Evolutionary conservation across 2,797 vertebrate species (phyloP), one percentile per base, ranked within the genome.

Genomic region (Cryptoprocta ferox): DNA sequence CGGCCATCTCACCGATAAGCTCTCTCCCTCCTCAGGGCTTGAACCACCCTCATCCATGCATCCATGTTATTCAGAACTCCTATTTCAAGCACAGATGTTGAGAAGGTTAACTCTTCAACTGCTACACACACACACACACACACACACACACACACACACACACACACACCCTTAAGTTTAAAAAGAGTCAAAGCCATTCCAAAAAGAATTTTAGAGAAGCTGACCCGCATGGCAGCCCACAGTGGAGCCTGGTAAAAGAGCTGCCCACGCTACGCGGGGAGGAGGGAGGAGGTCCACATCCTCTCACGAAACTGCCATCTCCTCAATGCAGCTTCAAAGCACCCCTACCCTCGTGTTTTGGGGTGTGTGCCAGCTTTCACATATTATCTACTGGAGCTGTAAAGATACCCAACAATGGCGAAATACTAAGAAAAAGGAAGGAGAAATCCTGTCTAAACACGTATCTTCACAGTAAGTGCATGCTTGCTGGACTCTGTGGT

Each of bases 201-300:
- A 42, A 86, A 50, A 92, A 15, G 30, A 19, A 88, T 39, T 11
- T 0, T 2, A 42, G 66, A 21, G 0, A 3, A 1, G n/a, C n/a
- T 53, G 26, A 56, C 63, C 59, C 45, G 50, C 35, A 14, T 8
- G 19, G 2, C 28, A 32, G 10, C 8, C 26, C 16, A 6, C 7
- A 9, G 42, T 4, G 1, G 73, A 28, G 3, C 14, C 16, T n/a
- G 11, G 35, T n/a, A 32, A 80, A 39, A 66, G 75, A 83, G 48
- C 5, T 21, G 53, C 56, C 18, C 0, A 0, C 19, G 19, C 3
- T 35, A 21, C 0, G 0, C 0, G 1, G 63, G 66, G 59, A 1
- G 10, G 5, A 32, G 12, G 50, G 32, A 32, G 7, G n/a, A 48
- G 39, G 42, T 19, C 37, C 59, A 30, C 6, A 0, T 26, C 37